Evolutionary conservation across 2,797 vertebrate genomes (phyloP).

Genomic region (Melanogrammus aeglefinus): DNA sequence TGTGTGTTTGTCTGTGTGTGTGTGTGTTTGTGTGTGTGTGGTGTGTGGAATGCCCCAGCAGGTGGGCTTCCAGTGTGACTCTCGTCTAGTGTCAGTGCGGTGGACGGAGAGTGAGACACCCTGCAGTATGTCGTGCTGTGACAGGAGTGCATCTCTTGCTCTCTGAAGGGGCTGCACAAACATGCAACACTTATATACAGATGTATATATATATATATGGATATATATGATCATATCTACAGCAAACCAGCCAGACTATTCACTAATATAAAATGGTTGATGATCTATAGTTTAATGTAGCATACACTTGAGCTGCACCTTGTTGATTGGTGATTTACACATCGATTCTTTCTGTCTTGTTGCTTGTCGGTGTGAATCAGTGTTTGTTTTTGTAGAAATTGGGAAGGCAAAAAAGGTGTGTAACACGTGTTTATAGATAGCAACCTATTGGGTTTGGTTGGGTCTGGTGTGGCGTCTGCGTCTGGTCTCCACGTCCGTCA

Average conservation of each 20-base stretch:
- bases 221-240: no score
- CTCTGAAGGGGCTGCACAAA: not conserved
- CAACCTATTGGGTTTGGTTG: no score
- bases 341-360: no score
- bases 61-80: not conserved
- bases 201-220: no score
- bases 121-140: not conserved
- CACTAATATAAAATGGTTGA: not conserved
- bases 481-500: no score
- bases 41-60: not conserved
- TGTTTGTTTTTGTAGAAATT: no score
- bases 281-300: not conserved
- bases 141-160: not conserved
- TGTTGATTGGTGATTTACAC: not conserved
- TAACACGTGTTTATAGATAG: not conserved
- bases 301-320: not conserved
- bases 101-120: not conserved
- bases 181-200: not conserved
- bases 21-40: slow-evolving; percentile 18
- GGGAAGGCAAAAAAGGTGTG: no score
- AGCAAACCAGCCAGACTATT: no score
- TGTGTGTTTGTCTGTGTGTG: slow-evolving; percentile 27
- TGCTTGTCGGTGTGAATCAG: no score
- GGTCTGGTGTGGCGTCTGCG: no score
- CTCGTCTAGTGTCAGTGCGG: not conserved